phyloP scores from a whole-genome alignment of 2,113 vertebrate species.

The Hypomesus transpacificus region DNA sequence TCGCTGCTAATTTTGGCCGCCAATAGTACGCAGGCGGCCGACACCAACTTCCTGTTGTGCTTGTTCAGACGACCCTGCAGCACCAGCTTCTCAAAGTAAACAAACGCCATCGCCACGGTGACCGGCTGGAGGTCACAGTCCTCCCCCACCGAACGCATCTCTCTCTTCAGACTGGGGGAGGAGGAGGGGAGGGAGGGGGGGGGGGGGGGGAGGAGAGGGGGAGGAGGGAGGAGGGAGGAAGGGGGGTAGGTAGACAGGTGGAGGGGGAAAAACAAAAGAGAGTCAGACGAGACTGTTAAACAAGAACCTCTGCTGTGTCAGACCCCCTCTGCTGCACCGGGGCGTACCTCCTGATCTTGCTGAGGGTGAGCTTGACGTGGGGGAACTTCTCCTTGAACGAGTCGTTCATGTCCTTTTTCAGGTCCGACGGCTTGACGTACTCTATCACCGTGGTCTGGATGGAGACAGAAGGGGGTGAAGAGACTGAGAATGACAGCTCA shows the following conservation, averaged over 20 bases:
- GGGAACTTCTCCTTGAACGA: constrained; percentile 97
- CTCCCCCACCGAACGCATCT: constrained; percentile 85
- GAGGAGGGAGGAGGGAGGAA: not conserved
- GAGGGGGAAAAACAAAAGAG: not conserved
- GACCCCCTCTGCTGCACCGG: no score
- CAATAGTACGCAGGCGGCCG: constrained; percentile 88
- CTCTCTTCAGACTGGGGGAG: constrained; percentile 83
- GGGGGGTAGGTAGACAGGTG: not conserved
- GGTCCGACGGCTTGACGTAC: constrained; percentile 94
- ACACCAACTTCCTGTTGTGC: constrained; percentile 96
- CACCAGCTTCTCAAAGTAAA: constrained; percentile 98
- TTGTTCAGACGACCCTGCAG: constrained; percentile 95
- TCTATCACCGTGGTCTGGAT: constrained; percentile 95
- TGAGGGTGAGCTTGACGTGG: constrained; percentile 90
- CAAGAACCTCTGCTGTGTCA: not conserved
- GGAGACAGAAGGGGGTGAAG: not conserved
- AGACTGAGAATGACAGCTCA: not conserved
- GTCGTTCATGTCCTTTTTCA: constrained; percentile 99
- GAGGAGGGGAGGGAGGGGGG: not conserved
- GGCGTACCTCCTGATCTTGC: constrained; percentile 94
- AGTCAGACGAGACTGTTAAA: not conserved
- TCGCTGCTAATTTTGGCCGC: constrained; percentile 98
- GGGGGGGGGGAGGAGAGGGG: not conserved
- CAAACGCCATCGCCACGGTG: constrained; percentile 92
- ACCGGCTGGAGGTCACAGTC: constrained; percentile 88